Conservation (phyloP, 2,113 vertebrate species). For the Silurus meridionalis region DNA sequence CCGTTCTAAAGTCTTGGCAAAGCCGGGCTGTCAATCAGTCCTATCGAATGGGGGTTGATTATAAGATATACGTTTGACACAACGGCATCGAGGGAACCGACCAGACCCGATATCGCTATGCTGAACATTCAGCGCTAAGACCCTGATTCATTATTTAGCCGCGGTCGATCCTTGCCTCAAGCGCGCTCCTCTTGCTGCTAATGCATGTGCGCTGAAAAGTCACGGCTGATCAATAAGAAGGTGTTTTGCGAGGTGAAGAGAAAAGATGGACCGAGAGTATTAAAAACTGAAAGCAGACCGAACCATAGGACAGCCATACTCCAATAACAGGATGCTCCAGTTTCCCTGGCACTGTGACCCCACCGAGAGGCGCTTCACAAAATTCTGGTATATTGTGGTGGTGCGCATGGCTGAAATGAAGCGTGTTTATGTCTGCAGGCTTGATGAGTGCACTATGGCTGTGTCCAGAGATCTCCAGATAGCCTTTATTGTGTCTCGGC, state of each 20-base stretch:
- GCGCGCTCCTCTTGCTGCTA: neutral
- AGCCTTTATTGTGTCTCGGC: slow-evolving; percentile 6
- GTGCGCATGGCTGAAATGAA: neutral
- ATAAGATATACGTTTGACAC: slow-evolving; percentile 32
- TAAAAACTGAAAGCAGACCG: neutral
- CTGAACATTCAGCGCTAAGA: slow-evolving; percentile 38
- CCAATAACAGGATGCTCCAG: neutral
- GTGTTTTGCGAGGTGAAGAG: neutral
- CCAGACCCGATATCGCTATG: slow-evolving; percentile 38
- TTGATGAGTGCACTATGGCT: neutral
- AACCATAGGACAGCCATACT: neutral
- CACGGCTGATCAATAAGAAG: slow-evolving; percentile 35
- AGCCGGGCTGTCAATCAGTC: slow-evolving; percentile 29
- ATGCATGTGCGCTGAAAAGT: slow-evolving; percentile 28
- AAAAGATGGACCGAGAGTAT: neutral
- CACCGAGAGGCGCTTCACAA: neutral
- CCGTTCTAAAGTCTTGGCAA: neutral
- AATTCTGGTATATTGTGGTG: neutral
- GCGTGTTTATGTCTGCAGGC: slow-evolving; percentile 9
- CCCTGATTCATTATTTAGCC: slow-evolving; percentile 52
- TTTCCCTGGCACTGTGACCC: neutral
- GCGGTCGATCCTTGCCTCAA: slow-evolving; percentile 29
- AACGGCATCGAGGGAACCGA: slow-evolving; percentile 49
- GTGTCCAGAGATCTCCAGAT: neutral
- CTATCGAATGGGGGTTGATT: slow-evolving; percentile 22